Conservation (phyloP, 2,797 vertebrate species). For the Microtus agrestis region DNA sequence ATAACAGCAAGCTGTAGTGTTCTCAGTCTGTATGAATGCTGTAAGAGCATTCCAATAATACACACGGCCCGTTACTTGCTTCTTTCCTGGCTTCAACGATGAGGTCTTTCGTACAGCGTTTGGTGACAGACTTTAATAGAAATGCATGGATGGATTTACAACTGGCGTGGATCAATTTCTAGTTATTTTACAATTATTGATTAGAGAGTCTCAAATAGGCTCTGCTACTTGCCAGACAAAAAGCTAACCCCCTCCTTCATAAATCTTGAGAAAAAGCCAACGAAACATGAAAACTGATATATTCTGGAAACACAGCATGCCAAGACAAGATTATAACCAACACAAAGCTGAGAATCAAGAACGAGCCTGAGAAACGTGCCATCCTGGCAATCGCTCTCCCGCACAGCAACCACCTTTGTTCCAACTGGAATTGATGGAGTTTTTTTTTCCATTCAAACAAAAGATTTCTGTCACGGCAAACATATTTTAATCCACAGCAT, state of each 20-base stretch:
- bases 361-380: background rate
- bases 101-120: background rate
- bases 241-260: background rate
- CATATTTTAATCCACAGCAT: background rate
- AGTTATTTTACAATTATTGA: slow-evolving; percentile 70
- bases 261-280: slow-evolving; percentile 59
- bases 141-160: slow-evolving; percentile 60
- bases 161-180: slow-evolving; percentile 46
- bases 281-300: slow-evolving; percentile 39
- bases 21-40: background rate
- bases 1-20: background rate
- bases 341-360: slow-evolving; percentile 58
- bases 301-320: background rate
- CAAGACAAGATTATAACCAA: slow-evolving; percentile 69
- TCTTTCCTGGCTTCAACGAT: background rate
- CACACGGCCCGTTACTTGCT: background rate
- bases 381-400: background rate
- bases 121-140: slow-evolving; percentile 58
- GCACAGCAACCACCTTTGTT: slow-evolving; percentile 33
- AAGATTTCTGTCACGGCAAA: slow-evolving; percentile 60
- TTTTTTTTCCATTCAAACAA: slow-evolving; percentile 14
- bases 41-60: background rate
- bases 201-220: slow-evolving; percentile 50
- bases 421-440: background rate
- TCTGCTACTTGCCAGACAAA: slow-evolving; percentile 43